A percentile compares a stretch with the other conserved stretches of the same genome.
Evolutionary conservation across 2,888 invertebrate genomes (phyloP).

Genomic region (Pristionchus japonicus): DNA sequence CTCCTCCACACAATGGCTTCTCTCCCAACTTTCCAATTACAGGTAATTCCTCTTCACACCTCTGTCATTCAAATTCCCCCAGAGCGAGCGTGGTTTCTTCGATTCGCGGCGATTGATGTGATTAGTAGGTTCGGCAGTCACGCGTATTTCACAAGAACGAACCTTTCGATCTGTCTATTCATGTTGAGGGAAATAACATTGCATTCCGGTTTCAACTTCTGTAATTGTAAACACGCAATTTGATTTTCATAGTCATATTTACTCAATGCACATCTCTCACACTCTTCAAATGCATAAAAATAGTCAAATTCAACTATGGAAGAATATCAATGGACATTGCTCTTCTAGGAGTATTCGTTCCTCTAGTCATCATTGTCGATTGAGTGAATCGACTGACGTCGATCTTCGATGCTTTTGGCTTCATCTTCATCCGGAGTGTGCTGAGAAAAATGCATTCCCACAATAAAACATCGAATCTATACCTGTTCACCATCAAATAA

Average conservation of each 20-base stretch:
- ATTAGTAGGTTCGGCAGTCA: neutral
- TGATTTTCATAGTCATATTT: too few species aligned
- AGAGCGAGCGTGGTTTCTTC: neutral
- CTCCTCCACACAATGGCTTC: too few species aligned
- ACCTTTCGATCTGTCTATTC: too few species aligned
- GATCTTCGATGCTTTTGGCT: neutral
- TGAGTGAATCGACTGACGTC: neutral
- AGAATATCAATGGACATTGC: neutral
- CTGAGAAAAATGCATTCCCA: neutral
- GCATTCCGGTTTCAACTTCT: too few species aligned
- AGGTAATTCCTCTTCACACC: too few species aligned
- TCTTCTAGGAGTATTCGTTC: neutral
- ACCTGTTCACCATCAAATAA: slow-evolving; percentile 64
- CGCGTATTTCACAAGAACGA: neutral
- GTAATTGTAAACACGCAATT: too few species aligned
- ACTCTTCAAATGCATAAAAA: neutral
- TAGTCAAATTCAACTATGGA: neutral
- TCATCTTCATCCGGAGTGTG: neutral
- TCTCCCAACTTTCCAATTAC: neutral
- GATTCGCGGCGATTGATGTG: neutral
- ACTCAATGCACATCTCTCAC: neutral
- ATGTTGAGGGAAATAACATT: too few species aligned
- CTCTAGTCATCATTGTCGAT: neutral
- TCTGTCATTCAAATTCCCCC: neutral
- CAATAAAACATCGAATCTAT: too few species aligned